These are phyloP conservation scores for Drosophila trapezifrons DNA, from an alignment of 1,140 invertebrate species.

Conservation along the genomic window DNA sequence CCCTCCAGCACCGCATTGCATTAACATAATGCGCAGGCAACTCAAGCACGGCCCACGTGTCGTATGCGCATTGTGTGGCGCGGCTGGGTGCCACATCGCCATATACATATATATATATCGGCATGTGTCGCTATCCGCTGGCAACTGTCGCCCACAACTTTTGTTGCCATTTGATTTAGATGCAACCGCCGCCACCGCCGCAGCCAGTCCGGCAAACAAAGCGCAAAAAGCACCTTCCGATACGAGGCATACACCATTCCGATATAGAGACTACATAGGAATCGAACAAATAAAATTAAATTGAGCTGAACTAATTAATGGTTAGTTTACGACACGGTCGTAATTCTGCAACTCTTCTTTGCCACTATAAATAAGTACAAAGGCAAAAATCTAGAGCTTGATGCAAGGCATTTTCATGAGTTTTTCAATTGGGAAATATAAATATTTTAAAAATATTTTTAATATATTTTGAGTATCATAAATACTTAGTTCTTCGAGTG, in stretches of 20 bases:
- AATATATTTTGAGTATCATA: too few relatives aligned
- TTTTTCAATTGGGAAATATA: too few relatives aligned
- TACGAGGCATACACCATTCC: background rate
- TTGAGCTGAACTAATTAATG: constrained; percentile 18
- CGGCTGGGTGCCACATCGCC: constrained; percentile 25
- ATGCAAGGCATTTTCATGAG: too few relatives aligned
- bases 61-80: constrained; percentile 72
- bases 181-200: constrained; percentile 8
- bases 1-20: constrained; percentile 44
- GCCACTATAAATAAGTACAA: background rate
- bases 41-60: constrained; percentile 68
- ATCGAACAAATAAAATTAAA: constrained; percentile 12
- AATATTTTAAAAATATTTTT: too few relatives aligned
- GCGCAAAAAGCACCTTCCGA: constrained; percentile 19
- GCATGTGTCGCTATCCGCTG: constrained; percentile 23
- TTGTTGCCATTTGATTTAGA: constrained; percentile 61
- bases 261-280: background rate
- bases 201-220: constrained; percentile 12
- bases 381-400: too few relatives aligned
- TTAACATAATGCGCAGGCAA: constrained; percentile 81
- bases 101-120: constrained; percentile 5
- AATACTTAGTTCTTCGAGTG: too few relatives aligned
- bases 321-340: background rate
- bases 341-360: background rate
- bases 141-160: constrained; percentile 40